A percentile compares a stretch with the other conserved stretches of the same genome.
phyloP scores from a whole-genome alignment of 2,888 invertebrate genomes.

The Nephrotoma guestfalica region DNA sequence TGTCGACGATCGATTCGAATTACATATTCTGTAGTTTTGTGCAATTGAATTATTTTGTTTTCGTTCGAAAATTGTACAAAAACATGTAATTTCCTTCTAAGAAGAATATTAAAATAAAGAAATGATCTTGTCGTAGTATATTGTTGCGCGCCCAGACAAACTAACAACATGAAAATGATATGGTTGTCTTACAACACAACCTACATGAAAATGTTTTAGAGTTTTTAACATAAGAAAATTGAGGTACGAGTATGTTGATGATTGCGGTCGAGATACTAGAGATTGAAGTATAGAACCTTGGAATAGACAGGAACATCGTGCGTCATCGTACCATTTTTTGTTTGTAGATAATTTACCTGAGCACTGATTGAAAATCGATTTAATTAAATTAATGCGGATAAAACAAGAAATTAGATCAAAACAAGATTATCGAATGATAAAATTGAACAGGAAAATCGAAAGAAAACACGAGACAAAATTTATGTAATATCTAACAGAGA shows the following conservation, averaged over 20 bases:
- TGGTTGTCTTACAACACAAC: background rate
- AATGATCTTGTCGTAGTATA: background rate
- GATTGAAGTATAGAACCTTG: background rate
- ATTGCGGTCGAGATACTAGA: background rate
- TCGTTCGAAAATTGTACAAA: background rate
- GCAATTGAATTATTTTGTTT: background rate
- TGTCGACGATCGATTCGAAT: background rate
- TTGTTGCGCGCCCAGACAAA: background rate
- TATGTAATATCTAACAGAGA: background rate
- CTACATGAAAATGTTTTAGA: background rate
- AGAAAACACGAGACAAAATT: background rate
- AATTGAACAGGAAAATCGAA: background rate
- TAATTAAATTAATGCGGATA: background rate
- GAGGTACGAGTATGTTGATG: background rate
- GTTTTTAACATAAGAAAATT: background rate
- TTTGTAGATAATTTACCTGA: background rate
- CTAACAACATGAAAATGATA: background rate
- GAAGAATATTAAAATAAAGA: background rate
- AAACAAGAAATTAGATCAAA: background rate
- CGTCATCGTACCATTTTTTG: background rate
- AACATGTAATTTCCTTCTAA: background rate
- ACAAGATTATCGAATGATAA: background rate
- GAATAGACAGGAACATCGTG: background rate
- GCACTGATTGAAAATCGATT: background rate
- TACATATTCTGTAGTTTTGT: background rate